These are phyloP conservation scores for Menura novaehollandiae DNA, from an alignment of 2,113 vertebrate species.

Conservation along the genomic window DNA sequence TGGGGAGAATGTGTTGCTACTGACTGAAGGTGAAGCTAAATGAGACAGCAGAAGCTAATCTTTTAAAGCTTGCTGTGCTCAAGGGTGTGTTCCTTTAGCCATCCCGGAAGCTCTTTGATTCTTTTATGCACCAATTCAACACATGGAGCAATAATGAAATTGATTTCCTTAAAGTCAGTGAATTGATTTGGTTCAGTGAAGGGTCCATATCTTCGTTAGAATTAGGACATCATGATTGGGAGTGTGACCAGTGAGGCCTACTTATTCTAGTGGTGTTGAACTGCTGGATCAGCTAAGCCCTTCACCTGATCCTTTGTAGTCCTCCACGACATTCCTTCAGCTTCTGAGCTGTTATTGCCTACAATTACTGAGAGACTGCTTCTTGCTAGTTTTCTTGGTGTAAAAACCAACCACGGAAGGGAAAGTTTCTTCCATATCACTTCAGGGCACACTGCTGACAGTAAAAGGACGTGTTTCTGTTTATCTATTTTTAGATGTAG, in stretches of 20 bases:
- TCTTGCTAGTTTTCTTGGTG: not conserved
- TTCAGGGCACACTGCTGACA: not conserved
- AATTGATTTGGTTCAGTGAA: not conserved
- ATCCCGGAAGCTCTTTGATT: not conserved
- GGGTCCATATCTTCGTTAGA: not conserved
- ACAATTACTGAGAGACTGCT: not conserved
- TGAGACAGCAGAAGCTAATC: not conserved
- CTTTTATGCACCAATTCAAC: not conserved
- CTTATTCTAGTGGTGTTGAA: not conserved
- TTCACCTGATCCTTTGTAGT: not conserved
- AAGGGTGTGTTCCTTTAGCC: not conserved
- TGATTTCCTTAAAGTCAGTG: not conserved
- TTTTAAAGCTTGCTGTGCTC: not conserved
- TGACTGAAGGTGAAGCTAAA: not conserved
- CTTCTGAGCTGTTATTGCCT: not conserved
- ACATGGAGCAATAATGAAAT: not conserved
- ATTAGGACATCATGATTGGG: accelerated
- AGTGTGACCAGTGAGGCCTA: not conserved
- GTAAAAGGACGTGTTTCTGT: not conserved
- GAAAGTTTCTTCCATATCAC: not conserved
- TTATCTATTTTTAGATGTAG: not conserved
- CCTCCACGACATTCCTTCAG: not conserved
- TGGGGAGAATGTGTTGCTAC: not conserved
- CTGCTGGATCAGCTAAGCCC: not conserved
- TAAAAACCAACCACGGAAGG: not conserved